Base-by-base conservation (phyloP, 2,797 vertebrate genomes). In the Decapterus maruadsi region DNA sequence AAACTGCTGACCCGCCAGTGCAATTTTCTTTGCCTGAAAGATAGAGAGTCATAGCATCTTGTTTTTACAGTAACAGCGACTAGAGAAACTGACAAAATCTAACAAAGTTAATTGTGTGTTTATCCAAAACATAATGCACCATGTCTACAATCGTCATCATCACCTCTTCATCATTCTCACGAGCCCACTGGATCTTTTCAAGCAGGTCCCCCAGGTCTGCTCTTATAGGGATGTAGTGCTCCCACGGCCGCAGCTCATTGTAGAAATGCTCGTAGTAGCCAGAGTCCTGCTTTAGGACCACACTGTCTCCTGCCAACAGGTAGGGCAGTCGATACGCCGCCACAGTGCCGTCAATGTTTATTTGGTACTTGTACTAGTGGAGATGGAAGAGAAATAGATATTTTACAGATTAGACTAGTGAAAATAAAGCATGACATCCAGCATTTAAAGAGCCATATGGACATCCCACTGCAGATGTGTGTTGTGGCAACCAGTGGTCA, bases 231-330 rank as follows among this genome's bases (percentile, higher is more conserved):
- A 99, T 96, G 87, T 97, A 99, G 82, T 99, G 98, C 75, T 96
- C 94, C 98, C 98, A 99, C 0, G 97, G 96, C 68, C 84, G 92
- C 19, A 99, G 94, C 76, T 97, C 95, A 0, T 95, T 96, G 90
- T 99, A 99, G 90, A 99, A 99, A 88, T 99, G 97, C 79, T 99
- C 98, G 0, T 98, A 99, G 92, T 98, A 99, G 79, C 94, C 91
- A n/a, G 98, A 99, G 55, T 99, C 97, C 88, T 99, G 98, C 91
- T 99, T 99, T 34, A 99, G 87, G 40, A 99, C 97, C 26, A 98
- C 96, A 1, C 98, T 98, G 94, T 97, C 96, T 29, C 97, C 98
- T 2, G 96, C 97, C 61, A 99, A 92, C 29, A 99, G 96, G 87
- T 99, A 99, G 0, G 98, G 98, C 89, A 99, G 90, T 66, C 98